These are phyloP conservation scores for Pteropus rufus DNA, from an alignment of 2,797 vertebrate genomes.

Conservation along the genomic window DNA sequence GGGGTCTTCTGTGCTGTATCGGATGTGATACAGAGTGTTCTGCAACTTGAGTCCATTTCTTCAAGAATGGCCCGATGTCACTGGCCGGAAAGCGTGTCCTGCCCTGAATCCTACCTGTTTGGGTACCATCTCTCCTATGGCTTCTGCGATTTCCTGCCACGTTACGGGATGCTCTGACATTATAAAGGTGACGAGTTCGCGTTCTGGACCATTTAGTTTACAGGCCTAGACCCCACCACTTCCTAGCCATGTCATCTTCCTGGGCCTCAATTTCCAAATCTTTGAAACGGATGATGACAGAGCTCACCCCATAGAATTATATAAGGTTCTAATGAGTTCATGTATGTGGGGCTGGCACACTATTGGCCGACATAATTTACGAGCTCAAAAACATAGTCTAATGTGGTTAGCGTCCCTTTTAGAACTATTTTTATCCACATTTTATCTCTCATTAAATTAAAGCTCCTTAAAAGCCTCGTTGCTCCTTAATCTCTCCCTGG, in stretches of 20 bases:
- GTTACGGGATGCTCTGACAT: not conserved
- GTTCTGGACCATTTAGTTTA: not conserved
- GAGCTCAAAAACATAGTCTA: not conserved
- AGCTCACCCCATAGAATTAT: not conserved
- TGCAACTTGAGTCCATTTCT: not conserved
- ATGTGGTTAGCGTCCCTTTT: not conserved
- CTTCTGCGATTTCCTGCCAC: not conserved
- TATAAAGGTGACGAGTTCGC: not conserved
- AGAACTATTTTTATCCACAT: not conserved
- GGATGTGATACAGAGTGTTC: not conserved
- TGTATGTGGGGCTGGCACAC: not conserved
- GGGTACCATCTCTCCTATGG: rapidly evolving
- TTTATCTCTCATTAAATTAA: not conserved
- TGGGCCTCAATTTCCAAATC: not conserved
- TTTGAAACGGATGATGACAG: not conserved
- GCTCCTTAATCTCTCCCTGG: not conserved
- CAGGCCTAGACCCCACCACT: too few relatives aligned
- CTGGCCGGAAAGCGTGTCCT: not conserved
- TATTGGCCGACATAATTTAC: too few relatives aligned
- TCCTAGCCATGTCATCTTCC: not conserved
- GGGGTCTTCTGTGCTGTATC: not conserved
- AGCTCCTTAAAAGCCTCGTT: not conserved
- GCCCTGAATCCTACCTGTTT: too few relatives aligned
- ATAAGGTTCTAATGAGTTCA: not conserved
- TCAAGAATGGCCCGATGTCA: not conserved